Base-by-base conservation (phyloP, 2,797 vertebrate genomes). In the Neopelma chrysocephalum region DNA sequence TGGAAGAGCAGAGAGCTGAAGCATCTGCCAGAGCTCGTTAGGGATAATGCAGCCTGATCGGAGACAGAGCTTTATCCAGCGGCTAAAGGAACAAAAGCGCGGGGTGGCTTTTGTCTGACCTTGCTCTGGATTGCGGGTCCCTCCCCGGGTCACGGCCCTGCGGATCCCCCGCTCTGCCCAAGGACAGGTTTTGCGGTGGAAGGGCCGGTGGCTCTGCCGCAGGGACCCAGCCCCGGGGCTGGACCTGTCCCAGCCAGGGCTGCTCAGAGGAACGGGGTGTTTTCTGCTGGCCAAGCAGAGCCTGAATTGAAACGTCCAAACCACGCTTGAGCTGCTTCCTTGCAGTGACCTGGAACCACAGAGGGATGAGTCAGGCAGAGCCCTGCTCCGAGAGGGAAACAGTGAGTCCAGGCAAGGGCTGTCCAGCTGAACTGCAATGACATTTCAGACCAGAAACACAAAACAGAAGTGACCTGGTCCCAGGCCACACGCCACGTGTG, bases 11-110 rank as follows among this genome's bases (percentile, higher is more conserved):
- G 89, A 77, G 82, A 51, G 83, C 84, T 73, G 94, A 73, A 91
- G 92, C 19, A 4, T 65, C 82, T 96, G 97, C 93, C 96, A 83
- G 80, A 70, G 91, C 92, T 96, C 27, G 8, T 97, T 96, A 95
- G 92, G 78, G 84, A 62, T 93, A 96, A 96, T 90, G 96, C 94
- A 65, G 42, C 69, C 68, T 89, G 97, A 96, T 22, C 1, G 26
- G 65, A 88, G 88, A n/a, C 96, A 87, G 94, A 81, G 93, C 89
- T 78, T 93, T 87, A 92, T 86, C 91, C 87, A 54, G 66, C 34
- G 9, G 68, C 89, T 79, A 51, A 42, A 69, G 72, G 91, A 86
- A 38, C 38, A 42, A 31, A 62, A 16, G 40, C 29, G 3, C 31
- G 9, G 73, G 57, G 78, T 62, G 64, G 86, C 94, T 94, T 90